Base-by-base conservation (phyloP, 2,888 invertebrate genomes). In the Dascillus cervinus region DNA sequence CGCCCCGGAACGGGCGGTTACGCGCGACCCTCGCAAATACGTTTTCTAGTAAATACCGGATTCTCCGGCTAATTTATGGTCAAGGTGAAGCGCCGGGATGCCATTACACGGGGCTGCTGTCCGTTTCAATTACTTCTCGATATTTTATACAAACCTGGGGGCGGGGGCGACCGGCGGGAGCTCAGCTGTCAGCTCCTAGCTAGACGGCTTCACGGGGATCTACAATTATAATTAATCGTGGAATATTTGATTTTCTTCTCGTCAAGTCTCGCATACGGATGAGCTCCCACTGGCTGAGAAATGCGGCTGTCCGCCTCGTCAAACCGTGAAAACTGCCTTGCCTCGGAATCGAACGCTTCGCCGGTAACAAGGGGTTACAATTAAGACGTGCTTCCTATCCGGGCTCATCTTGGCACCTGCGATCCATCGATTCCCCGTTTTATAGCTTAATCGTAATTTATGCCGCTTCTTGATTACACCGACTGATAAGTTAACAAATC, bases 361-460 rank as follows among this genome's bases (percentile, higher is more conserved):
- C 36, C 46, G 43, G 52, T 51, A 53, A 53, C 49, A 44, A 47
- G 43, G 43, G 43, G 48, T 48, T 43, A 46, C 49, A 52, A 51
- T 51, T 49, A 51, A 53, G 47, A 44, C 41, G 34, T 35, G 43
- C 30, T 34, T 31, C 44, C 44, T 50, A 46, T 47, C 44, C 41
- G 34, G 37, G 40, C 37, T 41, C 44, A 47, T 50, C 47, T 46
- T 46, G 50, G 47, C 53, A 54, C 54, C 54, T 54, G 54, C 30
- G 32, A 28, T 37, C 26, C 37, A 29, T 38, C 34, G 38, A 38
- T 38, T n/a, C 26, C 27, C 15, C 13, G 19, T 22, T 23, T 22
- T 22, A 26, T 8, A 33, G 25, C 31, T 50, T 45, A 50, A 50
- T 53, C 47, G 48, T 47, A 53, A 54, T 49, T 52, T 48, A 44